Evolutionary conservation across 2,797 vertebrate species (phyloP), one percentile per base, ranked within the genome.

Genomic region (Nannoperca obscura): DNA sequence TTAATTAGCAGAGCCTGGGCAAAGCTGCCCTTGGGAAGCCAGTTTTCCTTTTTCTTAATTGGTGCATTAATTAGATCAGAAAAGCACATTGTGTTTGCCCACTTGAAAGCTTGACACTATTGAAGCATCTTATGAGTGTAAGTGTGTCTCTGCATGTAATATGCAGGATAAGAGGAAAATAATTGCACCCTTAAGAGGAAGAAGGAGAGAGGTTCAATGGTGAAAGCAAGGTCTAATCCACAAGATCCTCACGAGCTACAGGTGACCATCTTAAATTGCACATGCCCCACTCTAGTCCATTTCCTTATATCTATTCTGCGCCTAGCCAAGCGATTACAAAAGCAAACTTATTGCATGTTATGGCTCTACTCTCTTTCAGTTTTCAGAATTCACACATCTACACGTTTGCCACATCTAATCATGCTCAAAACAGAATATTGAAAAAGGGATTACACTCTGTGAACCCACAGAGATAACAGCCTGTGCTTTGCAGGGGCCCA

Each of bases 1-100:
- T 94, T 94, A 94, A 95, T 95, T 94, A 95, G 89, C 82, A 65
- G 59, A 78, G 91, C 87, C 85, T 67, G 58, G 86, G 82, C 84
- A 82, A 90, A 90, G 80, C 83, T 85, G 89, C 93, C 93, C 93
- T 92, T 92, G 94, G 93, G 93, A 95, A 91, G 91, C 77, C 76
- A 86, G 92, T 95, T 95, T 95, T 94, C 90, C 89, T 93, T 93
- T 88, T 90, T 93, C 91, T 89, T 95, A 95, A 95, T 95, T 95
- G 94, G 89, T 84, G 90, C 89, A 91, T 94, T 95, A 94, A 95
- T 95, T 93, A 92, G 78, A 94, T 91, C 88, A 90, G 87, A 93
- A 92, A 93, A 92, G 85, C 91, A 90, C 91, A 91, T 91, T 94
- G 92, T 91, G 90, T 91, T 92, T 88, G 88, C 80, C 71, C 73